phyloP scores from a whole-genome alignment of 2,113 vertebrate genomes.

The Calidris pugnax region DNA sequence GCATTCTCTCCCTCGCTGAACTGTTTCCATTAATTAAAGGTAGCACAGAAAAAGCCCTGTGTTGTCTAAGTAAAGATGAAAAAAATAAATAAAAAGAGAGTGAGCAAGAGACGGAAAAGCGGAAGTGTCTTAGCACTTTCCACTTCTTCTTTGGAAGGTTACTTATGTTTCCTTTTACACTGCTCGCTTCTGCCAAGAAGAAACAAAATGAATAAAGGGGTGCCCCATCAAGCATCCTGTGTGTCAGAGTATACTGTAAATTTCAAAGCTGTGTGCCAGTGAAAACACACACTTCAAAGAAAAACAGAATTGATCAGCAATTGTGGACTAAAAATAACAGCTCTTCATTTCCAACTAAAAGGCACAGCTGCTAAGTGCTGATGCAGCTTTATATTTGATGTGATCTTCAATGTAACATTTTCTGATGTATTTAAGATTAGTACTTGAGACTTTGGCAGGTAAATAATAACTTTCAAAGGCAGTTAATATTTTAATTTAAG shows the following conservation, averaged over 20 bases:
- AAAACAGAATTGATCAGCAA: background rate
- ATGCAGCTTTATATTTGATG: background rate
- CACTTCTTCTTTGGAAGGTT: background rate
- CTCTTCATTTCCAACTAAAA: background rate
- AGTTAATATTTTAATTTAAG: conserved; percentile 22
- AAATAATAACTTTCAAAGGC: background rate
- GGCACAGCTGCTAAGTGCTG: background rate
- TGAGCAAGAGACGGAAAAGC: background rate
- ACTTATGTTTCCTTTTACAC: background rate
- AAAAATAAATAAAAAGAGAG: background rate
- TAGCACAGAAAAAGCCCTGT: background rate
- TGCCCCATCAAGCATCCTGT: background rate
- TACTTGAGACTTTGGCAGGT: background rate
- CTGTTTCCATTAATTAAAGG: conserved; percentile 44
- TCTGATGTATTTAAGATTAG: background rate
- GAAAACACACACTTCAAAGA: background rate
- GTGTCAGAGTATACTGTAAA: background rate
- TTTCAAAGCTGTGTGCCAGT: background rate
- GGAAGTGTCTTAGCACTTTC: background rate
- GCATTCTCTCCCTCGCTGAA: background rate
- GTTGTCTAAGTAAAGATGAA: background rate
- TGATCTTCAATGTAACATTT: background rate
- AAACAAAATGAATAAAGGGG: background rate
- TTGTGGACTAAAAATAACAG: background rate
- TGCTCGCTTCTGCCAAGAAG: background rate